These are phyloP conservation scores for Rhagologus leucostigma DNA, from an alignment of 2,113 vertebrate genomes.

Conservation along the genomic window DNA sequence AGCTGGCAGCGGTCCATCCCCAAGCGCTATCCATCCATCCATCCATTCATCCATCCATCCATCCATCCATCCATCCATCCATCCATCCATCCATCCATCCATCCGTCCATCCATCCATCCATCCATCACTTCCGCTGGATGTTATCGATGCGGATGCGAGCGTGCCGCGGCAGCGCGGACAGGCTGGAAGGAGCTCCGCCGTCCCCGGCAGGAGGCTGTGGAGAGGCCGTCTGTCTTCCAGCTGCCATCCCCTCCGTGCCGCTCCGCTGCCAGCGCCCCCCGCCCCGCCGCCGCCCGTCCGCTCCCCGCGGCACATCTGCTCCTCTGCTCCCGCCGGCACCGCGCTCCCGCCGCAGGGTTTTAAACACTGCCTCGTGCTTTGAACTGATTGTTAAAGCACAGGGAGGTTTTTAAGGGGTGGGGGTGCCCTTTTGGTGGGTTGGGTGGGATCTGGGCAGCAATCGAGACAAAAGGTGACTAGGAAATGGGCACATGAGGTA, in stretches of 20 bases:
- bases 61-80: too few species aligned
- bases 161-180: background rate
- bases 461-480: rapidly evolving
- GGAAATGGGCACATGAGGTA: rapidly evolving
- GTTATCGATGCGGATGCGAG: background rate
- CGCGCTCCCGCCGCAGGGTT: rapidly evolving
- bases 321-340: rapidly evolving
- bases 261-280: background rate
- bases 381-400: background rate
- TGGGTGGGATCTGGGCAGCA: background rate
- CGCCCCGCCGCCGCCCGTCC: rapidly evolving
- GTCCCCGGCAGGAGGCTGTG: background rate
- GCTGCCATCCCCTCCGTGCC: background rate
- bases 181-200: background rate
- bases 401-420: background rate
- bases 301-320: background rate
- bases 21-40: background rate
- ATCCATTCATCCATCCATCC: too few species aligned
- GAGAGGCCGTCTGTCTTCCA: background rate
- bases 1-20: background rate
- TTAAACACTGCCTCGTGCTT: rapidly evolving
- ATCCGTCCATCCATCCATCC: too few species aligned
- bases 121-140: background rate
- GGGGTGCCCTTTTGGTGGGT: background rate
- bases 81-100: too few species aligned